Base-by-base conservation (phyloP, 2,888 invertebrate species). In the Hydraecia micacea region DNA sequence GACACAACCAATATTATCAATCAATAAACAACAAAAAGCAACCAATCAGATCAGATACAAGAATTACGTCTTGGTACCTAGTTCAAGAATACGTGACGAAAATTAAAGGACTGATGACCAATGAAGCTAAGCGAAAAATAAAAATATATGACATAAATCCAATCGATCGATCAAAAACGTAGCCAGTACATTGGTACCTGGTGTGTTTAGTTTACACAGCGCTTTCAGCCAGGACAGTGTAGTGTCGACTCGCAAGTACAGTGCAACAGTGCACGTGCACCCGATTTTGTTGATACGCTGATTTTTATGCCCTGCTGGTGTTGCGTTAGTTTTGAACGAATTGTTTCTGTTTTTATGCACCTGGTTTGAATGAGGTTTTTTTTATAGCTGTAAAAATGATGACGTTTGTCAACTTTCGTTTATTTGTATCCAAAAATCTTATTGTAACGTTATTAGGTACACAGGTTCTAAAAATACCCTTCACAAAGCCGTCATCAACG, bases 121-220 rank as follows among this genome's bases (percentile, higher is more conserved):
- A 36, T 15, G 8, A 11, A 8, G 13, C 4, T 15, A 52, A 55
- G 4, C 4, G 21, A 55, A 15, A 39, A 36, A 63, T 49, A 46
- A 36, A 46, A 39, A 28, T n/a, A n/a, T n/a, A n/a, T n/a, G 5
- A 46, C 65, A 18, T 2, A 28, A 65, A 66, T 21, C 36, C 0
- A 60, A 55, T 46, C 52, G 21, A 55, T 42, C 49, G 58, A 36
- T 46, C 1, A 11, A 46, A 66, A 52, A 8, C 49, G 13, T 77
- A 25, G 21, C 28, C 4, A 21, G 49, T 91, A 78, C 84, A 83
- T 82, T 91, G 87, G 91, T 91, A 90, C 52, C 52, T 65, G 81
- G 90, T 66, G 68, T 81, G 87, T 91, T 90, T 89, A 87, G 90
- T 85, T 84, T 82, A 86, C 82, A 86, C 87, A 89, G 90, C 89